phyloP scores from a whole-genome alignment of 2,113 vertebrate genomes.

The Sinocyclocheilus maitianheensis region DNA sequence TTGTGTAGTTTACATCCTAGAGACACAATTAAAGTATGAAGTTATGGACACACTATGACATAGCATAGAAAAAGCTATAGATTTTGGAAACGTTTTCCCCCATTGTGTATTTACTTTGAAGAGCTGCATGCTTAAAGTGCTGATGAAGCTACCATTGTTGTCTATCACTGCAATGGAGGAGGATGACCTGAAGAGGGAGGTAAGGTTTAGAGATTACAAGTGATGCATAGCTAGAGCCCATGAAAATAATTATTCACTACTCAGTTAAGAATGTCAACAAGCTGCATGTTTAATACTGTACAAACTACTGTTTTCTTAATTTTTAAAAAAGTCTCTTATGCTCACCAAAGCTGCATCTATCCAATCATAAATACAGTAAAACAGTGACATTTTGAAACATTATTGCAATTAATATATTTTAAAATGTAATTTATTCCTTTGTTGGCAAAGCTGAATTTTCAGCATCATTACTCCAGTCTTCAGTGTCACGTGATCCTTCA shows the following conservation, averaged over 20 bases:
- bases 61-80: neutral
- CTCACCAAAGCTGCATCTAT: neutral
- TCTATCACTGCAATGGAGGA: constrained; percentile 73
- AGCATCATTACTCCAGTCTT: neutral
- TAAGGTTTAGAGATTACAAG: neutral
- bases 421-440: neutral
- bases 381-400: neutral
- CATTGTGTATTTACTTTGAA: constrained; percentile 61
- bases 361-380: neutral
- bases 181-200: constrained; percentile 62
- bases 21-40: constrained; percentile 48
- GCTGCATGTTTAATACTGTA: neutral
- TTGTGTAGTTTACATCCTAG: constrained; percentile 68
- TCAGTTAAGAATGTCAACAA: neutral
- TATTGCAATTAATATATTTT: neutral
- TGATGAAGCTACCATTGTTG: constrained; percentile 76
- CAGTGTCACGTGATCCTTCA: neutral
- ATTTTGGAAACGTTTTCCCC: neutral
- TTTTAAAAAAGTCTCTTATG: neutral
- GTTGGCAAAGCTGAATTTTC: neutral
- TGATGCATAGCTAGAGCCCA: neutral
- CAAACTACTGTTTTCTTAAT: neutral
- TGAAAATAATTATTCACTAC: neutral
- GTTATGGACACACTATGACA: neutral
- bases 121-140: constrained; percentile 71